A percentile compares a stretch with the other conserved stretches of the same genome.
Conservation (phyloP, 1,140 invertebrate genomes). For the Melipona quadrifasciata region DNA sequence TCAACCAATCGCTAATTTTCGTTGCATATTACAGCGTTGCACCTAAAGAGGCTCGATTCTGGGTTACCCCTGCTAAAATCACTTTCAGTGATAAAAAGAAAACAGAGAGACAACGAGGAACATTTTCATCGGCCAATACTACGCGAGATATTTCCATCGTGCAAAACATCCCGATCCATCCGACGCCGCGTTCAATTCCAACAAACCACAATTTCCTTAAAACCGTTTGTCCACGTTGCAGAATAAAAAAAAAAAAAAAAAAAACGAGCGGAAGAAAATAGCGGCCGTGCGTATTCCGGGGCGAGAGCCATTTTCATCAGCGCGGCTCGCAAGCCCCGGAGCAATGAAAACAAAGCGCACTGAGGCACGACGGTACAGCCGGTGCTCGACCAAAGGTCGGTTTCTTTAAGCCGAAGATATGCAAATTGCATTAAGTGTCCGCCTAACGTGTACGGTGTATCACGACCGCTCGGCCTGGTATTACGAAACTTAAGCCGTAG, state of each 20-base stretch:
- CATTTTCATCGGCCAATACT: too few species aligned
- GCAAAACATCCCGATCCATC: too few species aligned
- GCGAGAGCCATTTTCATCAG: neutral
- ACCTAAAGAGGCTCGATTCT: too few species aligned
- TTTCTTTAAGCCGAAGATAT: conserved; percentile 69
- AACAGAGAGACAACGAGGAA: too few species aligned
- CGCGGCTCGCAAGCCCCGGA: neutral
- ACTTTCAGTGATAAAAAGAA: too few species aligned
- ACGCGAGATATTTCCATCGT: too few species aligned
- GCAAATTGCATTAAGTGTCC: conserved; percentile 75
- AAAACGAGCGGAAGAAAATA: neutral
- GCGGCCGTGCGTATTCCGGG: neutral
- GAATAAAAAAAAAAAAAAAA: neutral
- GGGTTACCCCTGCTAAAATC: too few species aligned
- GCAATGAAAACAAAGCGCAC: conserved; percentile 1
- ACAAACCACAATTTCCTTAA: neutral
- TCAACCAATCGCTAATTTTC: too few species aligned
- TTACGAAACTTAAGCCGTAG: conserved; percentile 78
- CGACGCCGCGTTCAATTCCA: too few species aligned
- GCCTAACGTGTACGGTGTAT: conserved; percentile 68
- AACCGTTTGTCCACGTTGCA: neutral
- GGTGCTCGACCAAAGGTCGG: conserved; percentile 11
- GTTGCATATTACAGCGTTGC: too few species aligned
- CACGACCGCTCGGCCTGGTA: conserved; percentile 70
- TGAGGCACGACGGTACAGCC: neutral